phyloP scores from a whole-genome alignment of 37 sponge, comb jelly and placozoan species.

The Aplysina aerophoba region DNA sequence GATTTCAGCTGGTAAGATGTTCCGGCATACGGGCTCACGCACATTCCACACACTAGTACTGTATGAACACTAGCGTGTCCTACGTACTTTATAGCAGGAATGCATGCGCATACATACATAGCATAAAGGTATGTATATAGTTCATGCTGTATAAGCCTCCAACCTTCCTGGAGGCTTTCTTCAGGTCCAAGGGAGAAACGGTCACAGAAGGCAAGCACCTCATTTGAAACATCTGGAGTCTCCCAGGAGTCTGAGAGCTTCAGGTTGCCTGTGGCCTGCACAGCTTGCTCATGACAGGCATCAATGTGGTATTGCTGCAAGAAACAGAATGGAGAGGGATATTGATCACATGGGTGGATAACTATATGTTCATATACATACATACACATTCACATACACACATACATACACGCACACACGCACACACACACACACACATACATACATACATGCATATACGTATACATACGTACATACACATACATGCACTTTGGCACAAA shows the following conservation, averaged over 20 bases:
- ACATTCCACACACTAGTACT: not conserved
- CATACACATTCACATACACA: conserved; percentile 26
- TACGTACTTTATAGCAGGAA: not conserved
- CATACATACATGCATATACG: not conserved
- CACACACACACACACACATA: conserved; percentile 13
- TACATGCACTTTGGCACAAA: too few species aligned
- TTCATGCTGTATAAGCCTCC: not conserved
- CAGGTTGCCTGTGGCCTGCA: not conserved
- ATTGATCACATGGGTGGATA: too few species aligned
- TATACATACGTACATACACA: too few species aligned
- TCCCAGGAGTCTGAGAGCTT: not conserved
- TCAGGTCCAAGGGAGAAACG: conserved; percentile 50
- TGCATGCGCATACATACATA: not conserved
- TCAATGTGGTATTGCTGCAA: conserved; percentile 15
- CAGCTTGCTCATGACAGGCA: conserved; percentile 6
- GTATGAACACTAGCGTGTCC: too few species aligned
- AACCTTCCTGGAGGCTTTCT: conserved; percentile 51
- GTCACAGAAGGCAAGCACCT: conserved; percentile 49
- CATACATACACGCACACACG: conserved; percentile 33
- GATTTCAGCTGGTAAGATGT: not conserved
- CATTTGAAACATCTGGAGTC: not conserved
- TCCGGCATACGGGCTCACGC: conserved; percentile 5
- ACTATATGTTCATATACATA: conserved; percentile 27
- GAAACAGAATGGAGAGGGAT: too few species aligned
- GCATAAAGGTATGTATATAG: not conserved